Conservation (phyloP, 2,797 vertebrate genomes). For the Xenopus petersii region DNA sequence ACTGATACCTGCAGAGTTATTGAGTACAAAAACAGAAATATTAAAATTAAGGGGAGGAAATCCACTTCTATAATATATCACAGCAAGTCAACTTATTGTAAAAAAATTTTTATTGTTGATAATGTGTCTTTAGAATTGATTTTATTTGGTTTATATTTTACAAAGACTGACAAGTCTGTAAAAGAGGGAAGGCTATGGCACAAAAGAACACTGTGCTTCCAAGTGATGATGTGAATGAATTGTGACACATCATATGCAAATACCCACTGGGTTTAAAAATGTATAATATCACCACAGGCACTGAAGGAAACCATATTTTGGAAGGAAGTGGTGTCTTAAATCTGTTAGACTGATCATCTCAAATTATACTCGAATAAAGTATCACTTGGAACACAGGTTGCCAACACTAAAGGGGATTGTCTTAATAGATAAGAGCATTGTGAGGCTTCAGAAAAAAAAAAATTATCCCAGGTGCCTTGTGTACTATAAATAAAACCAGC, state of each 20-base stretch:
- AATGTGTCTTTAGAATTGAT: constrained; percentile 21
- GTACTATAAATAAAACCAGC: too few species aligned
- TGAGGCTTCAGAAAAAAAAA: too few species aligned
- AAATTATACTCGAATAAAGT: too few species aligned
- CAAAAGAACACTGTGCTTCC: background rate
- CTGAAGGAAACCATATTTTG: constrained; percentile 10
- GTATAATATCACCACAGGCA: constrained; percentile 28
- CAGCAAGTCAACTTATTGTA: background rate
- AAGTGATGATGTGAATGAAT: constrained; percentile 45
- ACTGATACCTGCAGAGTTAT: too few species aligned
- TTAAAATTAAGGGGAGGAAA: too few species aligned
- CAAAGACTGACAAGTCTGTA: constrained; percentile 44
- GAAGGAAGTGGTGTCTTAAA: too few species aligned
- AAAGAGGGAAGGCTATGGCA: constrained; percentile 37
- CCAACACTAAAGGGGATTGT: too few species aligned
- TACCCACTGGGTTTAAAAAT: constrained; percentile 10
- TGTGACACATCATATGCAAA: constrained; percentile 46
- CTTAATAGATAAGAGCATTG: too few species aligned
- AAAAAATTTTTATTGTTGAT: background rate
- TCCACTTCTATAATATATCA: background rate
- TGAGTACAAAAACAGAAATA: too few species aligned
- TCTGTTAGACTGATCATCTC: too few species aligned
- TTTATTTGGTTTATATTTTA: constrained; percentile 22
- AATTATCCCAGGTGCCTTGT: too few species aligned
- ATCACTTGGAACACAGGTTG: too few species aligned